Evolutionary conservation across 1,140 invertebrate genomes (phyloP).

Genomic region (Ganaspis sp.): DNA sequence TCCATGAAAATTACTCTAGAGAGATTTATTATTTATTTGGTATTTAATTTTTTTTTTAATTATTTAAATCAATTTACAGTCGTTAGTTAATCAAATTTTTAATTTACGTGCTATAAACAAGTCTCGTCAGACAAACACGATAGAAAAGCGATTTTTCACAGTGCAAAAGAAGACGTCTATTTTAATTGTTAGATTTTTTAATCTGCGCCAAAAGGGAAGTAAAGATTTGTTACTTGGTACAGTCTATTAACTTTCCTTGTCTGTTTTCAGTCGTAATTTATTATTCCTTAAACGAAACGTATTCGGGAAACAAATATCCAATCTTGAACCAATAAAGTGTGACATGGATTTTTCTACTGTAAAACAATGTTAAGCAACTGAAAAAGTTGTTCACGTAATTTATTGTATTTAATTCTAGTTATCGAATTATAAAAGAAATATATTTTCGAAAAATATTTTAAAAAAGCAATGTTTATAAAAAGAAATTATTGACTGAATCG

Average conservation of each 20-base stretch:
- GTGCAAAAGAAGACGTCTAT: conserved; percentile 21
- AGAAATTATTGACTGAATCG: too few relatives aligned
- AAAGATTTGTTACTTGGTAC: conserved; percentile 45
- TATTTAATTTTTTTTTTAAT: too few relatives aligned
- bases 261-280: conserved; percentile 45
- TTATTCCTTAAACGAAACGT: conserved; percentile 38
- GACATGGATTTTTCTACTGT: background rate
- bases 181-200: conserved; percentile 30
- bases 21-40: too few relatives aligned
- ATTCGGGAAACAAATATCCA: background rate
- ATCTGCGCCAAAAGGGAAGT: conserved; percentile 9
- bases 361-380: background rate
- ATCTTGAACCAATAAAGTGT: background rate
- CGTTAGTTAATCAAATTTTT: too few relatives aligned
- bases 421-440: too few relatives aligned
- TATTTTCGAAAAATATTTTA: too few relatives aligned
- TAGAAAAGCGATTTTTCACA: background rate
- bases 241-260: conserved; percentile 41
- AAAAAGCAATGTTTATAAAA: too few relatives aligned
- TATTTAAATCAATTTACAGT: too few relatives aligned
- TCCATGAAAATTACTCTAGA: too few relatives aligned
- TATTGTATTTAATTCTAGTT: too few relatives aligned
- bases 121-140: background rate
- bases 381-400: too few relatives aligned
- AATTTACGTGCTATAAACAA: background rate